phyloP scores from a whole-genome alignment of 2,888 invertebrate species.

The Troides helena region DNA sequence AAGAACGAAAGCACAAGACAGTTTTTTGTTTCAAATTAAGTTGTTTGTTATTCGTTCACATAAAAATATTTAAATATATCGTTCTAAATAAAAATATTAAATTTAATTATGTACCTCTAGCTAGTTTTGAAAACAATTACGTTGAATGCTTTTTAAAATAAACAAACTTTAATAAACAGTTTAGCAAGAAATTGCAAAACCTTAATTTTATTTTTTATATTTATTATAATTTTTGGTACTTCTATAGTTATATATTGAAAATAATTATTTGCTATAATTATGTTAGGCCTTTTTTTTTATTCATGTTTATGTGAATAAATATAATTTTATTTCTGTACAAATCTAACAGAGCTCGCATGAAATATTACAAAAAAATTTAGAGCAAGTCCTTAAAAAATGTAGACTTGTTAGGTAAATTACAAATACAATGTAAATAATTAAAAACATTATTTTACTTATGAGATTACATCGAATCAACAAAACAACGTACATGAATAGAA shows the following conservation, averaged over 20 bases:
- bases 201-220: background rate
- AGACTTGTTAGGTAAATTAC: constrained; percentile 3
- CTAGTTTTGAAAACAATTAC: background rate
- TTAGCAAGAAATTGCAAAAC: too few relatives aligned
- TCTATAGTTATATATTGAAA: background rate
- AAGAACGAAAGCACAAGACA: too few relatives aligned
- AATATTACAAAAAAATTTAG: background rate
- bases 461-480: constrained; percentile 26
- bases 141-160: too few relatives aligned
- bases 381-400: constrained; percentile 5
- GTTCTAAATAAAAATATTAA: too few relatives aligned
- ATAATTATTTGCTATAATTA: background rate
- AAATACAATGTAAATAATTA: constrained; percentile 19
- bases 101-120: too few relatives aligned
- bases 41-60: too few relatives aligned
- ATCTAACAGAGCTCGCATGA: constrained; percentile 15
- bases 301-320: background rate
- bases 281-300: background rate
- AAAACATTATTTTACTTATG: constrained; percentile 18
- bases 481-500: constrained; percentile 21
- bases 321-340: background rate
- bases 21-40: too few relatives aligned
- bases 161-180: too few relatives aligned
- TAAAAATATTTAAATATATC: too few relatives aligned
- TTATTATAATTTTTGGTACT: background rate